Evolutionary conservation across 2,113 vertebrate species (phyloP).

Genomic region (Sialia sialis): DNA sequence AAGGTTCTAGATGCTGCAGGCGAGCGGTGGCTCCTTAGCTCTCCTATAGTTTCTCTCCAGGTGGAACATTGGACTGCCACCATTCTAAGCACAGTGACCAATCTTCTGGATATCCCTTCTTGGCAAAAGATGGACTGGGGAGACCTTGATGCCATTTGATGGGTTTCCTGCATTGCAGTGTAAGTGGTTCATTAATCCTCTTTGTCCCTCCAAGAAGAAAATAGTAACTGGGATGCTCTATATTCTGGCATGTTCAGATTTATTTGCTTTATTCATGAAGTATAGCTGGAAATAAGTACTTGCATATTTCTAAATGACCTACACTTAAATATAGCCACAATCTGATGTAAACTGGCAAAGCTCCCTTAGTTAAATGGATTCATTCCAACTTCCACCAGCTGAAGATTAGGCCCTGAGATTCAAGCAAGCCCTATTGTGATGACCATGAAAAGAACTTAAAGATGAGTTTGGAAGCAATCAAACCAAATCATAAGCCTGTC

Average conservation of each 20-base stretch:
- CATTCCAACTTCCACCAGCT: neutral
- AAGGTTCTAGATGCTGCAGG: neutral
- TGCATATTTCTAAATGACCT: neutral
- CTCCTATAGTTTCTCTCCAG: neutral
- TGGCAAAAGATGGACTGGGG: neutral
- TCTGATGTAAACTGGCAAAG: neutral
- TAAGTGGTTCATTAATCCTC: neutral
- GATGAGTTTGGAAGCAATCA: neutral
- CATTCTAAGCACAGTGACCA: neutral
- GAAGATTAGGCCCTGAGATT: neutral
- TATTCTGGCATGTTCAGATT: neutral
- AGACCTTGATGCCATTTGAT: neutral
- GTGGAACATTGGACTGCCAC: neutral
- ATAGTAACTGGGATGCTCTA: neutral
- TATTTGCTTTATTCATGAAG: neutral
- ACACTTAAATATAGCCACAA: neutral
- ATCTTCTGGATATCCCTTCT: neutral
- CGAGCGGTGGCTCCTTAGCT: neutral
- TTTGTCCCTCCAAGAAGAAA: neutral
- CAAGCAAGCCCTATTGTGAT: neutral
- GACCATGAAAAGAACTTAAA: neutral
- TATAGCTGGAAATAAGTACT: neutral
- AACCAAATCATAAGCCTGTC: neutral
- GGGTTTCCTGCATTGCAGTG: neutral
- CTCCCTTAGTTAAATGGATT: neutral